Base-by-base conservation (phyloP, 2,888 invertebrate genomes). In the Platycheirus rosarum region DNA sequence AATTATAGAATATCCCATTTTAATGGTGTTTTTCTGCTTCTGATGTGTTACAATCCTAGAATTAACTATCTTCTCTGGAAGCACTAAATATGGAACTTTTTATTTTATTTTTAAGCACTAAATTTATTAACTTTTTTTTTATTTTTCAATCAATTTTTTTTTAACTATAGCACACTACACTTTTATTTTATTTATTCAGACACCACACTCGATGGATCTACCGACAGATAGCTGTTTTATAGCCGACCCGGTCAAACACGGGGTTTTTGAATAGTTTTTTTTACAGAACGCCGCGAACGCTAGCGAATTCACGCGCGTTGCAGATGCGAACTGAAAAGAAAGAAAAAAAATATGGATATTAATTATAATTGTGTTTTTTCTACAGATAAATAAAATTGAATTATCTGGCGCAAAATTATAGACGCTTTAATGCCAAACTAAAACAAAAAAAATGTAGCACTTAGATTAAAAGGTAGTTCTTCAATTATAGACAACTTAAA, bases 1-100 rank as follows among this genome's bases (percentile, higher is more conserved):
- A 44, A 87, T 87, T 85, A 87, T 88, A 78, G 87, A 86, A 86
- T 88, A 87, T 87, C 86, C 87, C 90, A 89, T 89, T 84, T 86
- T 85, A 85, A 70, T 68, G 71, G 74, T 74, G 86, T 55, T 40
- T 26, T 8, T 60, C 44, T 60, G 44, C 60, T 44, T 44, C 26
- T 60, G 60, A 0, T 60, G 60, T 29, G 16, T 26, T 60, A 16
- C 26, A n/a, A 44, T 44, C 8, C 60, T 44, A 9, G 29, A 68
- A 35, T 63, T 73, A 5, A 26, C 14, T 16, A 37, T 48, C 18
- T 79, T 46, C 70, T 79, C 68, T 70, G 42, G n/a, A 11, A 29
- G 42, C 48, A 66, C 63, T 44, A 63, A 18, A 29, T 44, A 60
- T 53, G 35, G 14, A 29, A 55, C 13, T 66, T 51, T 42, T 35